phyloP scores from a whole-genome alignment of 2,888 invertebrate genomes.

The Cataglyphis rosenhaueri region DNA sequence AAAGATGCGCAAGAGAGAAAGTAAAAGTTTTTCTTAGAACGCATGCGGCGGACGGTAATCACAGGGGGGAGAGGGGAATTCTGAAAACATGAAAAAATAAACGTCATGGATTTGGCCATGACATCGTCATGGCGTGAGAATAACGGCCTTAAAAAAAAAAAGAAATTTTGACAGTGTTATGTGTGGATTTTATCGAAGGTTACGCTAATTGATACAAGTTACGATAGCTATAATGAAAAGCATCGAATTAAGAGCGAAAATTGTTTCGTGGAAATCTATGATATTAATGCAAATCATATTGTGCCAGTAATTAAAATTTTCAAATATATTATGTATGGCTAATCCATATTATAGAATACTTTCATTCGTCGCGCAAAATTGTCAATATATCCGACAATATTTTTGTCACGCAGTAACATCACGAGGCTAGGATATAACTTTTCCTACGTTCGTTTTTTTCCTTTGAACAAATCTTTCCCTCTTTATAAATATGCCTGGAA shows the following conservation, averaged over 20 bases:
- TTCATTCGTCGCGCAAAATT: background rate
- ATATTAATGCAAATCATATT: background rate
- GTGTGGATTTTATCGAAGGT: background rate
- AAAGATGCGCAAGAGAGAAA: background rate
- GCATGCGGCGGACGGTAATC: background rate
- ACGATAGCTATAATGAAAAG: background rate
- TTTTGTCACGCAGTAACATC: background rate
- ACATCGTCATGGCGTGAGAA: background rate
- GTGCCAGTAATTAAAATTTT: background rate
- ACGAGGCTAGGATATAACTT: background rate
- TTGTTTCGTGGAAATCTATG: background rate
- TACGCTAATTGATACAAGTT: slow-evolving; percentile 3
- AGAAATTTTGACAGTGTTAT: background rate
- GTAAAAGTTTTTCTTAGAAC: background rate
- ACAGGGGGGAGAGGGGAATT: background rate
- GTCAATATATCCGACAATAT: background rate
- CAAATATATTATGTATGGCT: background rate
- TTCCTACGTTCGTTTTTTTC: background rate
- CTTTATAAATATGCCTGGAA: background rate
- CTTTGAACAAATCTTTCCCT: background rate
- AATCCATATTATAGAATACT: background rate
- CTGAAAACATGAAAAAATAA: background rate
- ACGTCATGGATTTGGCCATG: slow-evolving; percentile 13
- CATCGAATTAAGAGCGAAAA: background rate
- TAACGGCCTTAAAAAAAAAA: background rate